phyloP scores from a whole-genome alignment of 2,888 invertebrate genomes.

The Heliconius charithonia region DNA sequence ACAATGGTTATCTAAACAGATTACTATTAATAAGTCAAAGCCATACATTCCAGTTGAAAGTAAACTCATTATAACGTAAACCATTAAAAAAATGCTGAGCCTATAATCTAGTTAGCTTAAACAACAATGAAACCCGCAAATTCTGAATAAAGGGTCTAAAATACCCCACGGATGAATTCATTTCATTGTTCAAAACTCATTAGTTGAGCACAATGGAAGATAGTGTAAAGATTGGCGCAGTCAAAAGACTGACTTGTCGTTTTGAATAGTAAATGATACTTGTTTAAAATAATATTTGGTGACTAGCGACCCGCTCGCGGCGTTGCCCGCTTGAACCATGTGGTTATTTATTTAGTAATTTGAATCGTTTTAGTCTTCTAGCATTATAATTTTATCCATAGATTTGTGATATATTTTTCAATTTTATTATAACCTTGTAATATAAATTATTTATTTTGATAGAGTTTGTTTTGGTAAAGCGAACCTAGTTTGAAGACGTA shows the following conservation, averaged over 20 bases:
- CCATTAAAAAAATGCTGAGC: slow-evolving; percentile 32
- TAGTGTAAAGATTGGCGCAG: slow-evolving; percentile 41
- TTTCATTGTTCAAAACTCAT: slow-evolving; percentile 65
- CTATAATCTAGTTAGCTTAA: slow-evolving; percentile 42
- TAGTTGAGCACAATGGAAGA: slow-evolving; percentile 59
- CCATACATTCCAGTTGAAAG: not conserved
- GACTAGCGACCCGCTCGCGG: too few relatives aligned
- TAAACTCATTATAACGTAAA: slow-evolving; percentile 12
- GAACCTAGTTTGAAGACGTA: too few relatives aligned
- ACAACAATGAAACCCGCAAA: slow-evolving; percentile 40
- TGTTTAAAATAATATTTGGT: not conserved
- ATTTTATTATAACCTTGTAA: too few relatives aligned
- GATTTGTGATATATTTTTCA: too few relatives aligned
- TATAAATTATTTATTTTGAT: too few relatives aligned
- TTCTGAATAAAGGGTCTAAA: slow-evolving; percentile 45
- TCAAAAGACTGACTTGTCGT: slow-evolving; percentile 14
- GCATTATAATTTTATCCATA: too few relatives aligned
- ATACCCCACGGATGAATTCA: slow-evolving; percentile 46
- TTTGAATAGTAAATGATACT: not conserved
- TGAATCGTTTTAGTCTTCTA: too few relatives aligned
- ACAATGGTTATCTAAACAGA: too few relatives aligned
- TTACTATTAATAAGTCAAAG: too few relatives aligned
- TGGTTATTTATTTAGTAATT: too few relatives aligned
- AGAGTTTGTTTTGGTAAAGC: too few relatives aligned
- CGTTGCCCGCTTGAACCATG: too few relatives aligned